Evolutionary conservation across 2,888 invertebrate genomes (phyloP).

Genomic region (Helicoverpa assulta): DNA sequence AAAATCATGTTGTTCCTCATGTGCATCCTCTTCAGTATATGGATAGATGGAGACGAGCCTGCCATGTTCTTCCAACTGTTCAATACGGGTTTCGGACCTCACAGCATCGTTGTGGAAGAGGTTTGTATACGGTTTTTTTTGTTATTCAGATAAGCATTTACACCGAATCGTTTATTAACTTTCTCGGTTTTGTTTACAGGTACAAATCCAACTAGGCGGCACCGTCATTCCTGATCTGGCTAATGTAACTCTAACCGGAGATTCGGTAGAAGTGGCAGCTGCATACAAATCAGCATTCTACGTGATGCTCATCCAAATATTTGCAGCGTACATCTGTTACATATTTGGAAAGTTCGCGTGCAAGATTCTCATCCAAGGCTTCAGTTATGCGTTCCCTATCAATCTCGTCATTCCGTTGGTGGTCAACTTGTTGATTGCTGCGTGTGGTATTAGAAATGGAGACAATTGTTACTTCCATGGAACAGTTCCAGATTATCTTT

Average conservation of each 20-base stretch:
- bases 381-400: conserved; percentile 99
- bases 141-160: neutral
- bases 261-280: conserved; percentile 93
- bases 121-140: conserved; percentile 71
- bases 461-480: conserved; percentile 97
- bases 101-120: conserved; percentile 94
- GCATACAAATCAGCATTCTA: conserved; percentile 93
- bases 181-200: conserved; percentile 78
- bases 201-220: conserved; percentile 91
- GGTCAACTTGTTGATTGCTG: conserved; percentile 96
- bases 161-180: neutral
- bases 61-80: conserved; percentile 94
- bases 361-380: conserved; percentile 98
- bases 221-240: conserved; percentile 93
- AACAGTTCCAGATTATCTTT: conserved; percentile 96
- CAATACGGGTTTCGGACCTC: conserved; percentile 93
- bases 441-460: conserved; percentile 96
- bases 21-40: conserved; percentile 93
- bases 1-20: conserved; percentile 95
- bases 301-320: conserved; percentile 94
- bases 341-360: conserved; percentile 98
- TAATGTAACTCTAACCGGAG: conserved; percentile 94
- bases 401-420: conserved; percentile 97
- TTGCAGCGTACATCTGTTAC: conserved; percentile 96
- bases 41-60: conserved; percentile 94